Conservation (phyloP, 1,140 invertebrate species). For the Drosophila neocordata region DNA sequence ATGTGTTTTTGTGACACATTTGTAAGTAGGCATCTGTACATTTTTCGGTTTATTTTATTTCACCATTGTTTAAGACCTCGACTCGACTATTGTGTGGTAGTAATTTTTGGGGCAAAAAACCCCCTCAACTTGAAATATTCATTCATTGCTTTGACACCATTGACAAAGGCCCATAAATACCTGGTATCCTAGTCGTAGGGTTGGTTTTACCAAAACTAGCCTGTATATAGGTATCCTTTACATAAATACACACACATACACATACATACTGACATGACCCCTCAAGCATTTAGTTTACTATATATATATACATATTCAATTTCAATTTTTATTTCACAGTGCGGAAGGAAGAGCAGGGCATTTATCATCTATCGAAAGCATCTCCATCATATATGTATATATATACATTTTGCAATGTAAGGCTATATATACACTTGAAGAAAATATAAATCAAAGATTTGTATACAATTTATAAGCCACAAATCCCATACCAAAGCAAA, state of each 20-base stretch:
- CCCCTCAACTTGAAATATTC: conserved; percentile 25
- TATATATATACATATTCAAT: conserved; percentile 10
- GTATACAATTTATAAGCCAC: too few relatives aligned
- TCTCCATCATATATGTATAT: conserved; percentile 3
- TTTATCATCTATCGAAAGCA: conserved; percentile 8
- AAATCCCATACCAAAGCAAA: too few relatives aligned
- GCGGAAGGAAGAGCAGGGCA: conserved; percentile 4
- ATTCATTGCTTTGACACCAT: conserved; percentile 15
- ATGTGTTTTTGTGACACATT: conserved; percentile 9
- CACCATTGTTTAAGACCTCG: conserved; percentile 1
- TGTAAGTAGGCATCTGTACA: neutral
- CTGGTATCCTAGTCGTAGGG: neutral
- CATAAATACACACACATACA: too few relatives aligned
- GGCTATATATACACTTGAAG: neutral
- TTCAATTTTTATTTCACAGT: conserved; percentile 26
- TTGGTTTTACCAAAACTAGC: neutral
- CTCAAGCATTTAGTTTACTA: neutral
- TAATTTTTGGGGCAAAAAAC: neutral
- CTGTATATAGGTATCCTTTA: neutral
- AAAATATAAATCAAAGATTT: neutral
- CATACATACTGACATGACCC: too few relatives aligned
- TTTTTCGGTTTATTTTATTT: neutral
- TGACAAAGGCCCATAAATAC: conserved; percentile 6
- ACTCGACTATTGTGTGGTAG: conserved; percentile 6
- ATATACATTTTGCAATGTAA: neutral